Conservation (phyloP, 2,113 vertebrate genomes). For the Eubucco bourcierii region DNA sequence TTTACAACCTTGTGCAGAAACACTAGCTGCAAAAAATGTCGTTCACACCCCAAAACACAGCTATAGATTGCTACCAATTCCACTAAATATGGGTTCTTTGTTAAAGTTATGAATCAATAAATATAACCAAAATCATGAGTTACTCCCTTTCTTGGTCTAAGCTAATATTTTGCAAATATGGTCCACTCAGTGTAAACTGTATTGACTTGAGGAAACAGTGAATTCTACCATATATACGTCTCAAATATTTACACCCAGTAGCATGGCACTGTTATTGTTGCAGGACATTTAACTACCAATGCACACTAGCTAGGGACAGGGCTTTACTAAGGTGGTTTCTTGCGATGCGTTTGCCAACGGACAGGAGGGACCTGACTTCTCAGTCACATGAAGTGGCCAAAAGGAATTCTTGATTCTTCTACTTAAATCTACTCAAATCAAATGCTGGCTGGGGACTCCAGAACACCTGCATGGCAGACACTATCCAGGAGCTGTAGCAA, state of each 20-base stretch:
- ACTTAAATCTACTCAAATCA: background rate
- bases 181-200: constrained; percentile 59
- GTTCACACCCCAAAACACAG: background rate
- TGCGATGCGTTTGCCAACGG: background rate
- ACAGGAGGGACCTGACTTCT: background rate
- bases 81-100: background rate
- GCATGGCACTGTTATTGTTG: constrained; percentile 37
- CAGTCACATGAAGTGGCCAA: background rate
- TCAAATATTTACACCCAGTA: constrained; percentile 44
- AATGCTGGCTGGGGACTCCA: background rate
- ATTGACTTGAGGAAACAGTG: constrained; percentile 54
- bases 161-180: constrained; percentile 60
- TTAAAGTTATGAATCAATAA: constrained; percentile 19
- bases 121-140: constrained; percentile 7
- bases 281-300: background rate
- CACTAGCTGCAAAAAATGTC: constrained; percentile 30
- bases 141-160: constrained; percentile 10
- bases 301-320: background rate
- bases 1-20: constrained; percentile 42
- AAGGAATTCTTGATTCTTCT: background rate
- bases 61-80: background rate
- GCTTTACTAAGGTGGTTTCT: background rate
- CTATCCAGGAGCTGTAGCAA: background rate
- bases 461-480: background rate
- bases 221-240: background rate